Base-by-base conservation (phyloP, 2,797 vertebrate species). In the Sebastes nivosus region DNA sequence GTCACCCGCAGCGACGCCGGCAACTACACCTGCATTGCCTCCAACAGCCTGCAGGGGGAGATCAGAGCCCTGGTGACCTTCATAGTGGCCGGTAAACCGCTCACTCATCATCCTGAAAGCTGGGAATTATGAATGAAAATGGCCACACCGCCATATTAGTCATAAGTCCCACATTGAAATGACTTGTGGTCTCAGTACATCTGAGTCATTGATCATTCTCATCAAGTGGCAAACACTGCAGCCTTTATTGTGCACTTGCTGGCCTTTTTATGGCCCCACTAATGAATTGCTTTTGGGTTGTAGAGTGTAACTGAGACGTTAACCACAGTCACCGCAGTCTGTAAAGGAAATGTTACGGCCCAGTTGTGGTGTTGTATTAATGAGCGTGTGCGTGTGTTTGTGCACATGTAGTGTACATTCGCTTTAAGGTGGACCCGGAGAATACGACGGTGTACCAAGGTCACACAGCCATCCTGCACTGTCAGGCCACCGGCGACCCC, bases 401-500 rank as follows among this genome's bases (percentile, higher is more conserved):
- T 85, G 76, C 32, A 27, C 63, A 32, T 59, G 0, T 83, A 99
- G 98, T 99, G 64, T 97, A 96, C 16, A 96, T 99, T 88, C 95
- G 92, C 83, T 99, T 99, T 90, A 98, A 97, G 86, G 87, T 98
- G 86, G 96, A 97, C 63, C 99, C 99, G 0, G 97, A 99, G 88
- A 96, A 96, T 67, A 98, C 96, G 0, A 99, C 98, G 0, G 98
- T 99, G 83, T 99, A 99, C 91, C 98, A 98, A 87, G 99, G 98
- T 4, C 97, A 99, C 93, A 97, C 97, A 0, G 98, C 99, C 36
- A 93, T 98, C 85, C 95, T 99, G 85, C 97, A 97, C 93, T 99
- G 99, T 72, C 98, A 99, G 96, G 98, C 97, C 52, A 95, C 95
- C 3, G 98, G 98, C 0, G 97, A 99, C 89, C 99, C 99, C 0